Evolutionary conservation across 2,797 vertebrate species (phyloP).

Genomic region (Pagetopsis macropterus): DNA sequence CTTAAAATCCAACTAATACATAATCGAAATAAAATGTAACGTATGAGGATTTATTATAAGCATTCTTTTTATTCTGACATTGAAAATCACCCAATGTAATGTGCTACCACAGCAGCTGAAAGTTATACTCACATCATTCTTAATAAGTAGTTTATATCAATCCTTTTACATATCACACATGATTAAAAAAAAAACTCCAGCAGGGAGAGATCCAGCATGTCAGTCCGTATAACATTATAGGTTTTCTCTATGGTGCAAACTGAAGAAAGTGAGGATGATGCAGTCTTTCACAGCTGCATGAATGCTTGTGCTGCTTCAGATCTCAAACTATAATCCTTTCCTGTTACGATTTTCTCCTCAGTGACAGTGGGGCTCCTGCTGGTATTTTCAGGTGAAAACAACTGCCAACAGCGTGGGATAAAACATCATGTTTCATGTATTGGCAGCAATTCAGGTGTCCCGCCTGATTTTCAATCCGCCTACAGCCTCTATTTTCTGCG

Average conservation of each 20-base stretch:
- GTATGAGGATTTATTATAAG: neutral
- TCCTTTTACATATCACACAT: neutral
- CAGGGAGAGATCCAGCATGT: neutral
- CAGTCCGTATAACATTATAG: neutral
- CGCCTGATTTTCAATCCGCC: neutral
- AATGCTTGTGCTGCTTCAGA: conserved; percentile 24
- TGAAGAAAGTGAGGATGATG: conserved; percentile 9
- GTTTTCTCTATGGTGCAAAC: conserved; percentile 12
- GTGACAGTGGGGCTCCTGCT: conserved; percentile 19
- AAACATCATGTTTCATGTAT: neutral
- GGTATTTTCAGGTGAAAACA: conserved; percentile 7
- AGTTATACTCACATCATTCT: neutral
- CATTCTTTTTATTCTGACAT: neutral
- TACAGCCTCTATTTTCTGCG: neutral
- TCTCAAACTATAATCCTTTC: conserved; percentile 26
- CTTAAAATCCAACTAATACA: conserved; percentile 12
- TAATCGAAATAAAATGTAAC: conserved; percentile 1
- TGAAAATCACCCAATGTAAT: neutral
- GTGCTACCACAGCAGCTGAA: neutral
- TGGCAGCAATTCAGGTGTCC: neutral
- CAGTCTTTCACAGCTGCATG: neutral
- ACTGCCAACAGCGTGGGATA: neutral
- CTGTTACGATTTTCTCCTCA: conserved; percentile 33
- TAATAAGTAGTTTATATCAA: neutral
- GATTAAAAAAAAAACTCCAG: neutral